Conservation (phyloP, 2,113 vertebrate species). For the Mormyrus iriodes region DNA sequence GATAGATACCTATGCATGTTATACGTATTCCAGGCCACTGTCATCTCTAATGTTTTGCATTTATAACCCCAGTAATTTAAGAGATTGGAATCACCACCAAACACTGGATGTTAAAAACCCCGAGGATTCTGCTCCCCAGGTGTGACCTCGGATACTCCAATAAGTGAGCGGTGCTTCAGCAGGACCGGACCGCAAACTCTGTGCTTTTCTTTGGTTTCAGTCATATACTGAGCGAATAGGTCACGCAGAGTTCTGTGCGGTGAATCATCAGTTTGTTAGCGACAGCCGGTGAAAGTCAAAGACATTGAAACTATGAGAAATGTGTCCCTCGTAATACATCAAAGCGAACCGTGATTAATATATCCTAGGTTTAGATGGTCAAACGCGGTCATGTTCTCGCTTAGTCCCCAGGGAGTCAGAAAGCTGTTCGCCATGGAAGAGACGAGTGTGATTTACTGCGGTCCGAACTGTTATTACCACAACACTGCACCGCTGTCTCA, state of each 20-base stretch:
- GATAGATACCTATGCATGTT: not conserved
- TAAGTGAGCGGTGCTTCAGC: not conserved
- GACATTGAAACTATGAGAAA: not conserved
- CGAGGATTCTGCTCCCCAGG: not conserved
- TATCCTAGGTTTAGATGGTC: not conserved
- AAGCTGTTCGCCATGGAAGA: not conserved
- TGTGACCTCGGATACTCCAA: not conserved
- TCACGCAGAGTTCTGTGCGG: not conserved
- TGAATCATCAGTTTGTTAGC: not conserved
- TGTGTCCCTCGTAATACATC: not conserved
- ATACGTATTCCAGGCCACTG: not conserved
- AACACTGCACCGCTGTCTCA: not conserved
- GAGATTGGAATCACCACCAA: not conserved
- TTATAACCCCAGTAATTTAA: not conserved
- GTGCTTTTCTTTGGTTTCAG: not conserved
- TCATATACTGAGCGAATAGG: not conserved
- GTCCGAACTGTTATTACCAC: not conserved
- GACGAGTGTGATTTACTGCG: conserved; percentile 1
- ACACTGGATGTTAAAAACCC: not conserved
- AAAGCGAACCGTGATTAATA: not conserved
- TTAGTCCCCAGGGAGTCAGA: not conserved
- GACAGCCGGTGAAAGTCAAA: not conserved
- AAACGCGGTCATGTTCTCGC: not conserved
- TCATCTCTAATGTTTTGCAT: not conserved
- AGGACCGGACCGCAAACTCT: not conserved